A percentile compares a stretch with the other conserved stretches of the same genome.
Evolutionary conservation across 2,888 invertebrate species (phyloP).

Genomic region (Gerris lacustris): DNA sequence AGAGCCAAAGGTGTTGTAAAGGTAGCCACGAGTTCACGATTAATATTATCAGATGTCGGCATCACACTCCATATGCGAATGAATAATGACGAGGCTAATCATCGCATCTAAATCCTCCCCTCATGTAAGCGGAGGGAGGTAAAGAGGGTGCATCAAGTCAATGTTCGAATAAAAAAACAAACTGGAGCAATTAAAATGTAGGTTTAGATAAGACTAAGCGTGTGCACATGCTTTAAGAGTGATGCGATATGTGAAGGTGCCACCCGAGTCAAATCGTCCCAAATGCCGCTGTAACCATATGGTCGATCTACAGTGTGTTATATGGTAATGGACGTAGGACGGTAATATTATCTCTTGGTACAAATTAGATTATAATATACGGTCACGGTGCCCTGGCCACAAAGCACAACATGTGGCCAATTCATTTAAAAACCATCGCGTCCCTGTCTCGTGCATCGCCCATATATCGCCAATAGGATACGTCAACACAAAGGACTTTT

Average conservation of each 20-base stretch:
- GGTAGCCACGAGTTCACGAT: too few relatives aligned
- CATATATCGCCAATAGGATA: neutral
- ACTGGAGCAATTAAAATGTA: neutral
- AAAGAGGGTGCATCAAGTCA: too few relatives aligned
- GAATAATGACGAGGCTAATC: too few relatives aligned
- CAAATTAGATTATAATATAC: constrained; percentile 2
- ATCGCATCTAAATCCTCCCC: too few relatives aligned
- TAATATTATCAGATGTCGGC: too few relatives aligned
- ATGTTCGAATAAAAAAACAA: too few relatives aligned
- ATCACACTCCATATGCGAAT: too few relatives aligned
- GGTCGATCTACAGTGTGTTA: neutral
- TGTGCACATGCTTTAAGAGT: neutral
- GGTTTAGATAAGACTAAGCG: neutral
- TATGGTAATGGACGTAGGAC: too few relatives aligned
- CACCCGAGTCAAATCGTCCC: neutral
- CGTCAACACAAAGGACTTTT: neutral
- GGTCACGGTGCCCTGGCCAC: neutral
- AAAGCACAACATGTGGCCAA: neutral
- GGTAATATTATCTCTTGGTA: neutral
- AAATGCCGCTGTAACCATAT: neutral
- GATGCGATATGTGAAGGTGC: neutral
- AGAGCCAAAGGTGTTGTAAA: too few relatives aligned
- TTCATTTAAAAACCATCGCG: neutral
- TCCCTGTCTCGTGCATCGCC: too few relatives aligned
- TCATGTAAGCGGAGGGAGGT: too few relatives aligned